Evolutionary conservation across 23 tunicate genomes (phyloP), one percentile per base, ranked within the genome.

Genomic region (Phallusia fumigata): DNA sequence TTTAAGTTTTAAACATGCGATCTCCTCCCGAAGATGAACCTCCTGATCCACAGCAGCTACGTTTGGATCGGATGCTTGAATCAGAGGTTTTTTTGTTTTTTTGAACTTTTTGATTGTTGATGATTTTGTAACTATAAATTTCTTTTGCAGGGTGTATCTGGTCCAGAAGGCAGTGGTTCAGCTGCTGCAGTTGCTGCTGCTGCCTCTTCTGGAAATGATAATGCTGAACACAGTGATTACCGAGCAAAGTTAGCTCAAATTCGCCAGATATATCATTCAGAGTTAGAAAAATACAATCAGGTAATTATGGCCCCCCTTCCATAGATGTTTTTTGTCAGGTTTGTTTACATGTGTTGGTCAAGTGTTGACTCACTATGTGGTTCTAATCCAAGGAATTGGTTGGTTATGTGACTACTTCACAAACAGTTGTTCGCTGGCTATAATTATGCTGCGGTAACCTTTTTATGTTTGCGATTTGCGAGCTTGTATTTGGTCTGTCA

Each of bases 161-260:
- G 92, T 3, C 98, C 98, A 19, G 98, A 94, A 79, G 94, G 94
- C 19, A 94, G 88, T 53, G 94, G 98, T 2, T 89, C 98, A 5
- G 97, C 97, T 16, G 97, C 97, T n/a, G 98, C 98, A 3, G 86
- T 94, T 22, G 94, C 98, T 0, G 98, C 98, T 36, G 98, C 98
- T 33, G 88, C 98, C n/a, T 86, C 99, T 18, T 82, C 98, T 28
- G 99, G 95, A 31, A 93, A 97, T 78, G 96, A 97, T 79, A 92
- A 88, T 35, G 97, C 96, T 19, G 99, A 97, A 73, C 99, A 97
- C 36, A 86, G 93, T 86, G 99, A 97, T 79, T 97, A 97, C 84
- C 83, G 97, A 31, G 95, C 97, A 52, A 92, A 97, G 77, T 85
- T 97, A 47, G 87, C 93, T 15, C 95, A 92, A 65, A 97, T 97